A percentile compares a stretch with the other conserved stretches of the same genome.
Conservation (phyloP, 2,113 vertebrate genomes). For the Paratilapia polleni region DNA sequence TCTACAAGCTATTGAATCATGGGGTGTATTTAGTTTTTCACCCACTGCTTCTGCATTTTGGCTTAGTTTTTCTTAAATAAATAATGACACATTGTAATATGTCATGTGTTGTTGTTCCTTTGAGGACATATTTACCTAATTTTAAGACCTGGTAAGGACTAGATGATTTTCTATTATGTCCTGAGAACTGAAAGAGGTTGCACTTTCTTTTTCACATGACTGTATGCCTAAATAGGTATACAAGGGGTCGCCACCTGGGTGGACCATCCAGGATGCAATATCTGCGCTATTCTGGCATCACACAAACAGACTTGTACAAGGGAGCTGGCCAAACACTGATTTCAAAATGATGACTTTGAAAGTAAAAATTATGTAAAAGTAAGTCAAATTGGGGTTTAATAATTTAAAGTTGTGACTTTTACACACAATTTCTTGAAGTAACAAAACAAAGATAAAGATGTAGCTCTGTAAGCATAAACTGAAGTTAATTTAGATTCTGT, state of each 20-base stretch:
- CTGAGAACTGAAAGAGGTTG: background rate
- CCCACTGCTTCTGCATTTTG: background rate
- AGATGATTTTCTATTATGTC: background rate
- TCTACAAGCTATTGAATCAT: background rate
- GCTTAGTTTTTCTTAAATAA: background rate
- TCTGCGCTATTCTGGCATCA: background rate
- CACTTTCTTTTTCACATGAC: background rate
- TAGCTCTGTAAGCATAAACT: background rate
- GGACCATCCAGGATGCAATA: background rate
- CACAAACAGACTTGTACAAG: too few species aligned
- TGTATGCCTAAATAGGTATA: background rate
- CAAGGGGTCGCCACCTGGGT: background rate
- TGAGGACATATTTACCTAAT: background rate
- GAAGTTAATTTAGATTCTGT: background rate
- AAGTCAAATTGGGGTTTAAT: background rate
- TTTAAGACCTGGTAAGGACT: background rate
- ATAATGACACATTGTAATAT: background rate
- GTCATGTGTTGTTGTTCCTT: background rate
- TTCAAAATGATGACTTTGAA: background rate
- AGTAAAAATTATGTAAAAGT: background rate
- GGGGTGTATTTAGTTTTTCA: background rate
- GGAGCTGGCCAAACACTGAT: background rate
- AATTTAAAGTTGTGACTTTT: background rate
- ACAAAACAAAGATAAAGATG: fast-evolving
- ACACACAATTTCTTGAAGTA: background rate